Conservation (phyloP, 2,888 invertebrate genomes). For the Chloromyia formosa region DNA sequence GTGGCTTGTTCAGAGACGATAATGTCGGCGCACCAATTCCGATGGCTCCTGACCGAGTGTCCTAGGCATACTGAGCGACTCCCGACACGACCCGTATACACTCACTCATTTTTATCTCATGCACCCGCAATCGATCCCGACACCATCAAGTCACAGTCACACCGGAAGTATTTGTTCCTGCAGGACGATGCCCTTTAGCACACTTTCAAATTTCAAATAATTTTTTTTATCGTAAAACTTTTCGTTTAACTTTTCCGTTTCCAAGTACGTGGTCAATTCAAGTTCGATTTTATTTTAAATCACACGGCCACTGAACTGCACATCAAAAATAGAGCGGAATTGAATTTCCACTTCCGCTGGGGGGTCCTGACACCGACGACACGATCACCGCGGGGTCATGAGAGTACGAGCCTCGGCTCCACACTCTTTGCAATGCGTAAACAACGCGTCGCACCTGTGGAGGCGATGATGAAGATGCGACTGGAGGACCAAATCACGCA, state of each 20-base stretch:
- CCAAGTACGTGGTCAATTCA: not conserved
- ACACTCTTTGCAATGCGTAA: constrained; percentile 6
- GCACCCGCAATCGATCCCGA: constrained; percentile 9
- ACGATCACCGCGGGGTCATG: constrained; percentile 6
- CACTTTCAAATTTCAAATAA: not conserved
- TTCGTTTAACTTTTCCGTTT: not conserved
- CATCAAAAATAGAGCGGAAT: constrained; percentile 2
- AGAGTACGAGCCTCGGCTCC: not conserved
- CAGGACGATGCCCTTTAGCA: constrained; percentile 13
- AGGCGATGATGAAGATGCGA: not conserved
- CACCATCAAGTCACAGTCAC: constrained; percentile 21
- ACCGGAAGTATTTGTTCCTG: constrained; percentile 1
- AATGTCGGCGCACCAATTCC: not conserved
- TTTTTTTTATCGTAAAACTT: not conserved
- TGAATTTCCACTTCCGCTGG: not conserved
- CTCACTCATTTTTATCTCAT: not conserved
- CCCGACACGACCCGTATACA: not conserved
- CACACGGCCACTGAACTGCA: constrained; percentile 8
- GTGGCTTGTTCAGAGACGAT: not conserved
- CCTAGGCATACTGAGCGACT: constrained; percentile 12
- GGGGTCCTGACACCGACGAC: constrained; percentile 3
- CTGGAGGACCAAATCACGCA: not conserved
- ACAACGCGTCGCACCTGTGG: constrained; percentile 27
- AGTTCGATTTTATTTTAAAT: constrained; percentile 6
- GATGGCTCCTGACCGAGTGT: not conserved